These are phyloP conservation scores for Mesocricetus auratus DNA, from an alignment of 2,113 vertebrate species.

Conservation along the genomic window DNA sequence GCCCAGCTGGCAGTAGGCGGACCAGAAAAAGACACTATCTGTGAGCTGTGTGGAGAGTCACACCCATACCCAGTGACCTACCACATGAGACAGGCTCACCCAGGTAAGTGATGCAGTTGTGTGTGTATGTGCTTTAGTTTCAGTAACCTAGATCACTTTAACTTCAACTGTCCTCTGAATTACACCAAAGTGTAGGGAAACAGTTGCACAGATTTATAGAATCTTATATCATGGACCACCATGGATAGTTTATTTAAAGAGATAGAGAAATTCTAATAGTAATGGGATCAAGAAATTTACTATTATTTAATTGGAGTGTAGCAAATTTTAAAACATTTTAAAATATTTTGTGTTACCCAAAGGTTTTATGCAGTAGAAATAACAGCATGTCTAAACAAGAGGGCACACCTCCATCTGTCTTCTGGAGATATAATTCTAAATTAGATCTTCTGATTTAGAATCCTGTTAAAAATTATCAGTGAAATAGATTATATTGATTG, in stretches of 20 bases:
- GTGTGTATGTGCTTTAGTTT: neutral
- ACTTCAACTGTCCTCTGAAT: neutral
- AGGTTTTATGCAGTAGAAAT: neutral
- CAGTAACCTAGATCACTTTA: neutral
- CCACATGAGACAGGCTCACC: constrained; percentile 99
- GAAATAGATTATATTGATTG: neutral
- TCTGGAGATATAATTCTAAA: too few relatives aligned
- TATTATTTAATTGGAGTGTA: neutral
- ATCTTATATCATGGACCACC: neutral
- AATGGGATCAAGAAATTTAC: neutral
- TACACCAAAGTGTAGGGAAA: neutral
- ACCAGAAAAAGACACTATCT: constrained; percentile 99
- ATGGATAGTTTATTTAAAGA: neutral
- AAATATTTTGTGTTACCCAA: constrained; percentile 16
- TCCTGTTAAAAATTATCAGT: constrained; percentile 7
- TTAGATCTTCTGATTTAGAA: neutral
- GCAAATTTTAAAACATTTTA: constrained; percentile 36
- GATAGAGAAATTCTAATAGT: constrained; percentile 17
- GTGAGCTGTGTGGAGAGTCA: constrained; percentile 97
- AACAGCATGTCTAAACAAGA: neutral
- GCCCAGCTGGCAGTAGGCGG: constrained; percentile 98
- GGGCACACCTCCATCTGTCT: neutral
- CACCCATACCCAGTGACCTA: constrained; percentile 99
- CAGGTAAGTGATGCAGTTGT: constrained; percentile 87
- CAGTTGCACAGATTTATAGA: neutral